Evolutionary conservation across 1,140 invertebrate species (phyloP).

Genomic region (Aleiodes sp.): DNA sequence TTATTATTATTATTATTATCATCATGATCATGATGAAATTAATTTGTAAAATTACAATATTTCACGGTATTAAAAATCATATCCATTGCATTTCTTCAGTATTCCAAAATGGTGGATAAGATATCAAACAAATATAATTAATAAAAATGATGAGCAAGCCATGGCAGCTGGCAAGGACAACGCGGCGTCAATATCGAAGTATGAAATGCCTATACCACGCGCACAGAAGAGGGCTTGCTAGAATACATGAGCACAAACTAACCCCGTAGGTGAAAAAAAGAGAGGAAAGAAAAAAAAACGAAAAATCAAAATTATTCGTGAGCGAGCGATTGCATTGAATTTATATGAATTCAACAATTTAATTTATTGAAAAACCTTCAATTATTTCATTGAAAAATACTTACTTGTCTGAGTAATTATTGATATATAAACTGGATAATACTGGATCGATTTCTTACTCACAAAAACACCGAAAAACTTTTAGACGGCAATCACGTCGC

Average conservation of each 20-base stretch:
- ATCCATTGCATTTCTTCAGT: background rate
- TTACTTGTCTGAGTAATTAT: background rate
- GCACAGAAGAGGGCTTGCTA: conserved; percentile 44
- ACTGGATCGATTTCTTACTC: conserved; percentile 47
- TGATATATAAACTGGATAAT: conserved; percentile 31
- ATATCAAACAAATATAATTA: background rate
- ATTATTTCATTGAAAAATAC: background rate
- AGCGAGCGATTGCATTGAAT: background rate
- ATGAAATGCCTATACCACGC: conserved; percentile 43
- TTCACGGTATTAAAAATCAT: too few species aligned
- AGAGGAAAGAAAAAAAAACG: background rate
- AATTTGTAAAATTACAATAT: too few species aligned
- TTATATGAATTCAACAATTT: too few species aligned
- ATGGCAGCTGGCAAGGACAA: background rate
- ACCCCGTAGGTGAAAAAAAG: conserved; percentile 41
- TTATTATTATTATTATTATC: too few species aligned
- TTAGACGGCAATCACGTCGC: conserved; percentile 47
- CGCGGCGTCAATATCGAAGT: background rate
- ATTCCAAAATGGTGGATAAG: background rate
- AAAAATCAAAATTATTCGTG: background rate
- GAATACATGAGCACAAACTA: too few species aligned
- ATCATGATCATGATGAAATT: too few species aligned
- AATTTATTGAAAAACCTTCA: background rate
- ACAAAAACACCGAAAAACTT: conserved; percentile 47
- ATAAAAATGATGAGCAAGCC: background rate